Evolutionary conservation across 2,888 invertebrate genomes (phyloP), one percentile per base, ranked within the genome.

Genomic region (Diarsia mendica): DNA sequence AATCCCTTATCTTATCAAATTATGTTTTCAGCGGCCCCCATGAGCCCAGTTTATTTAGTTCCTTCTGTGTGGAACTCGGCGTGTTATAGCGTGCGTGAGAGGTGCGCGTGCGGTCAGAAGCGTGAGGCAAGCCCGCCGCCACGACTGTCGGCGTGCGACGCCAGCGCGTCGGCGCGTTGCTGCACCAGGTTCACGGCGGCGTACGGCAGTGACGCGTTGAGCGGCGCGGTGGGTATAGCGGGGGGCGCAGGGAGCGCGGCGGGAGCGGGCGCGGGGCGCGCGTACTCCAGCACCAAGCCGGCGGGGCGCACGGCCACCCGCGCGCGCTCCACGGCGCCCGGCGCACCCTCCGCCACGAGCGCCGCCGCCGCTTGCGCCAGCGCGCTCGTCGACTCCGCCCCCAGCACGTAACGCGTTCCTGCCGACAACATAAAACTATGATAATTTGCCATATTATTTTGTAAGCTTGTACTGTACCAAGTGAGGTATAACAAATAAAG

Each of bases 61-160:
- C 5, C 13, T 44, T 78, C n/a, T n/a, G 58, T 58, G 13, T 58
- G 3, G 2, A 49, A 67, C 55, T 67, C 8, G 28, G n/a, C 20
- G 49, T 33, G 68, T 13, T 8, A 2, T 33, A 49, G 77, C 48
- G 13, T 13, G 44, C 6, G 18, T 28, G 33, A 33, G 39, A 39
- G 5, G 39, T 61, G 39, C 20, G 44, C 23, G 97, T 46, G 23
- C 23, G 9, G n/a, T 94, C 91, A 97, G 92, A 97, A 98, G 88
- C 97, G 96, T 74, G 97, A 97, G 65, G 98, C 97, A 84, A 97
- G 95, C 1, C 98, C 98, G 23, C 97, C 97, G 78, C 98, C 98
- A 90, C 98, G 96, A 87, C 97, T 97, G 93, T 98, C 98, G 8
- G 98, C 97, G 93, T 98, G 97, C 77, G 98, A 97, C 80, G 96